These are phyloP conservation scores for Eunapius fragilis DNA, from an alignment of 37 sponge, comb jelly and placozoan genomes.

Conservation along the genomic window DNA sequence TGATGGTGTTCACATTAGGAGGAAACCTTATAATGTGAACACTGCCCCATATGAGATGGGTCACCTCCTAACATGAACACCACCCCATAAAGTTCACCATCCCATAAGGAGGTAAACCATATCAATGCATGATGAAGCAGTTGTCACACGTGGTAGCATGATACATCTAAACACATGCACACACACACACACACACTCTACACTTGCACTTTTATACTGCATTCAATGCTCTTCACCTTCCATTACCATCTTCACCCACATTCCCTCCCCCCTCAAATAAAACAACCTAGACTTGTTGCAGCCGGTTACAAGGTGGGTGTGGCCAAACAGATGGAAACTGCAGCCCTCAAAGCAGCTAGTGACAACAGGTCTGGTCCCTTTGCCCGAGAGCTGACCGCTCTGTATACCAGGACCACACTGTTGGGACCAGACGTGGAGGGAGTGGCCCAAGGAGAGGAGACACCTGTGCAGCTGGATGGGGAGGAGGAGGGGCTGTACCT, in stretches of 20 bases:
- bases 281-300: constrained; percentile 30
- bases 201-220: background rate
- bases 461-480: background rate
- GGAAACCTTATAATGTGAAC: no score
- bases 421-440: constrained; percentile 32
- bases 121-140: no score
- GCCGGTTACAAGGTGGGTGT: constrained; percentile 69
- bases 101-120: no score
- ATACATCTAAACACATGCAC: background rate
- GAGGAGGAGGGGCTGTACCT: constrained; percentile 35
- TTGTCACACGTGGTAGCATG: no score
- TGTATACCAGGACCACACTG: constrained; percentile 57
- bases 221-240: no score
- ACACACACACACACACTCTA: background rate
- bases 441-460: background rate
- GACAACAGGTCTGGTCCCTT: constrained; percentile 55
- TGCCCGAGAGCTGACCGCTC: constrained; percentile 49
- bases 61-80: no score
- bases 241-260: no score
- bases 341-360: constrained; percentile 60
- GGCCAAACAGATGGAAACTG: constrained; percentile 65
- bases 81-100: no score
- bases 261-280: background rate
- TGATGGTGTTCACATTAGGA: no score
- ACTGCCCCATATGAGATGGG: no score